These are phyloP conservation scores for Protonemura montana DNA, from an alignment of 2,888 invertebrate species.

Conservation along the genomic window DNA sequence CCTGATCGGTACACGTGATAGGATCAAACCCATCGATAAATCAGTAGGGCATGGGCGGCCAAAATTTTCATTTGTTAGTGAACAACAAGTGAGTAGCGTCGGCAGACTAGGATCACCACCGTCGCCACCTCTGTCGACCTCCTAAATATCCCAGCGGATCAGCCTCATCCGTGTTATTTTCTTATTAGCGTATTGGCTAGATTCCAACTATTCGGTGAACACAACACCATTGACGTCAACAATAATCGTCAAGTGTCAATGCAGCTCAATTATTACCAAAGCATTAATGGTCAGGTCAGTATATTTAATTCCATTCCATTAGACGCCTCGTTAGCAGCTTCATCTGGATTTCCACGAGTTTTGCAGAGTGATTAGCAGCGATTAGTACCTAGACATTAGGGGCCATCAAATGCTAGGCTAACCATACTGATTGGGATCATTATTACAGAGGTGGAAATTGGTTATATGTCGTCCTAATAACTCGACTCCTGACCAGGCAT, in stretches of 20 bases:
- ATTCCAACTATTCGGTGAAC: slow-evolving; percentile 41
- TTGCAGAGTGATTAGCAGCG: neutral
- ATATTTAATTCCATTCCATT: neutral
- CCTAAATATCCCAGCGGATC: neutral
- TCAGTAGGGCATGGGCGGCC: neutral
- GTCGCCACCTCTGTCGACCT: neutral
- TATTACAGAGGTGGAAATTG: neutral
- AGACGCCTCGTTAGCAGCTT: neutral
- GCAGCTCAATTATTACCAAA: neutral
- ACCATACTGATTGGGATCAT: too few relatives aligned
- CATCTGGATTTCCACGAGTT: neutral
- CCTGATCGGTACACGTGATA: too few relatives aligned
- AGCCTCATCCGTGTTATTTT: slow-evolving; percentile 42
- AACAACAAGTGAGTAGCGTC: neutral
- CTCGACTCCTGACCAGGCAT: neutral
- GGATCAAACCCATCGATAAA: neutral
- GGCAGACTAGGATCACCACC: neutral
- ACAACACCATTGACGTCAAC: neutral
- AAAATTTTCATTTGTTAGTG: neutral
- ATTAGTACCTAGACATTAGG: neutral
- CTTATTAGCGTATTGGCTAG: slow-evolving; percentile 42
- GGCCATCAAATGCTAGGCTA: too few relatives aligned
- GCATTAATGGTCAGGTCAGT: slow-evolving; percentile 5
- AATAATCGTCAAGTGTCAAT: slow-evolving; percentile 18
- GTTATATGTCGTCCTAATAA: neutral